Percentiles rank a stretch among this genome's conserved stretches.
phyloP scores from a whole-genome alignment of 1,140 invertebrate genomes.

The Leptestheria dahalacensis region DNA sequence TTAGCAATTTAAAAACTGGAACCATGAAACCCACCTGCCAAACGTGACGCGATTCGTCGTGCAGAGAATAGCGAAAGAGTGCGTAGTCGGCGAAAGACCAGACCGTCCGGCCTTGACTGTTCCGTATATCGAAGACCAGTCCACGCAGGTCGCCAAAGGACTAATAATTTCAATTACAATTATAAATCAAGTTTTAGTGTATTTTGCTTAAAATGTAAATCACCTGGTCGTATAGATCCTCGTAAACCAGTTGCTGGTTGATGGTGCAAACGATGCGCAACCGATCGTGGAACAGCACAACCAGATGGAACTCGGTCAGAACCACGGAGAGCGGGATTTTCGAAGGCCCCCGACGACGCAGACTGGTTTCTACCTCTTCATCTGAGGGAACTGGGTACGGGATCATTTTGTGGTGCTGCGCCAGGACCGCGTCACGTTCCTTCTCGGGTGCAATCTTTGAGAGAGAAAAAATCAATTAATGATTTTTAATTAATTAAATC shows the following conservation, averaged over 20 bases:
- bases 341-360: background rate
- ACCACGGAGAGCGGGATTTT: conserved; percentile 53
- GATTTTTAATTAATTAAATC: background rate
- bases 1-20: conserved; percentile 5
- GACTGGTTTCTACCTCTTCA: conserved; percentile 19
- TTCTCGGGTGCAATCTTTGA: background rate
- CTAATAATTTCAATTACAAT: too few relatives aligned
- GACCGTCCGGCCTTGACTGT: conserved; percentile 49
- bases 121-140: conserved; percentile 54
- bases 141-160: conserved; percentile 62
- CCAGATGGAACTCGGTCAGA: conserved; percentile 76
- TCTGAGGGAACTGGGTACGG: conserved; percentile 18
- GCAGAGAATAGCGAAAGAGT: conserved; percentile 74
- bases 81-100: conserved; percentile 71
- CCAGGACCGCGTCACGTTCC: conserved; percentile 15
- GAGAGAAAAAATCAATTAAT: conserved; percentile 8
- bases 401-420: conserved; percentile 21
- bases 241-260: conserved; percentile 73
- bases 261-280: conserved; percentile 70
- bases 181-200: conserved; percentile 11
- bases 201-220: conserved; percentile 17
- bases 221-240: conserved; percentile 61
- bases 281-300: conserved; percentile 66
- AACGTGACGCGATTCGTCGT: conserved; percentile 68
- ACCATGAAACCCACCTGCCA: conserved; percentile 42